Percentiles rank a stretch among this genome's conserved stretches.
Evolutionary conservation across 2,888 invertebrate genomes (phyloP).

Genomic region (Athalia circularis): DNA sequence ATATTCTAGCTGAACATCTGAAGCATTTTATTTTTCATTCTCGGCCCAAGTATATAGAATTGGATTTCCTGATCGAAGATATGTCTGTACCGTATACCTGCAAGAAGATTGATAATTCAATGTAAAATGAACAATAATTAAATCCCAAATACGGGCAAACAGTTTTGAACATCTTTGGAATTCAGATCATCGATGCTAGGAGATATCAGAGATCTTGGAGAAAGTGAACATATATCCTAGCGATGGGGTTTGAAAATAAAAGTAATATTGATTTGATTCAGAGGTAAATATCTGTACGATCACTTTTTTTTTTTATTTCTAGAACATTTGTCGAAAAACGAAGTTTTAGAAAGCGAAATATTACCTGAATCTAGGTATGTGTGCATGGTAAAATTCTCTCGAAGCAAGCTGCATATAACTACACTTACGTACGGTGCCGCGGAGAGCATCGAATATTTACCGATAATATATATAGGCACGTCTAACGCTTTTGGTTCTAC

Average conservation of each 20-base stretch:
- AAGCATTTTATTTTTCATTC: background rate
- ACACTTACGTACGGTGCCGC: too few relatives aligned
- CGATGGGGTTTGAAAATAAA: conserved; percentile 15
- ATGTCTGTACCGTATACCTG: background rate
- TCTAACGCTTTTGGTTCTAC: background rate
- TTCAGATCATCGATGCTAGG: conserved; percentile 13
- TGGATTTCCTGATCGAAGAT: background rate
- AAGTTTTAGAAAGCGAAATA: conserved; percentile 36
- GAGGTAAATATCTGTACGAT: background rate
- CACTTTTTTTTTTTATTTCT: conserved; percentile 13
- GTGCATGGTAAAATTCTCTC: conserved; percentile 20
- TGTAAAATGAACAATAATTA: background rate
- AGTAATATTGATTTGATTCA: conserved; percentile 3
- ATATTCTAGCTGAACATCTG: background rate
- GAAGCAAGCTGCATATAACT: background rate
- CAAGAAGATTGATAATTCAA: background rate
- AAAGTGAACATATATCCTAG: conserved; percentile 10
- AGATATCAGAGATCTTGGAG: conserved; percentile 9
- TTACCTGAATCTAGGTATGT: background rate
- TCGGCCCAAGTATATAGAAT: background rate
- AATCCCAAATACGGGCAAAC: background rate
- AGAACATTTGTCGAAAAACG: conserved; percentile 26
- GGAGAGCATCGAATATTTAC: background rate
- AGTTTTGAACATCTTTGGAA: background rate
- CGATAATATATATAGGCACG: background rate